Conservation (phyloP, 2,888 invertebrate genomes). For the Orthonychiurus folsomi region DNA sequence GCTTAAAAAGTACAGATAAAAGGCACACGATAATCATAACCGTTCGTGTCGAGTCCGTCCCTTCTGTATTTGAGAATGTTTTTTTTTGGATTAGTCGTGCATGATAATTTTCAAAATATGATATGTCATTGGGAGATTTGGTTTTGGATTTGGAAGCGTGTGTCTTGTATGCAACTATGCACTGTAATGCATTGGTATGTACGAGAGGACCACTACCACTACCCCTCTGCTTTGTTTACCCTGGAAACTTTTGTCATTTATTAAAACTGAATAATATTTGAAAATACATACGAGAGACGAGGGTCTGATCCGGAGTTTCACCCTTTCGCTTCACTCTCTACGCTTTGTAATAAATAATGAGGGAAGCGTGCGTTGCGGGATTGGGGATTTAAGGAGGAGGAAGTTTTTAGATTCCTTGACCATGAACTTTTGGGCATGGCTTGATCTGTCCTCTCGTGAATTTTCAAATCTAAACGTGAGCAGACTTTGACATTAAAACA, state of each 20-base stretch:
- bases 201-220: too few species aligned
- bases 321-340: too few species aligned
- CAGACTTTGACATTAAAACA: background rate
- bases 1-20: too few species aligned
- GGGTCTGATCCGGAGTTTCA: too few species aligned
- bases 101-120: background rate
- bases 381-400: background rate
- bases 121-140: background rate
- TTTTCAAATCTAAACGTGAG: background rate
- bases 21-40: too few species aligned
- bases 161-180: too few species aligned
- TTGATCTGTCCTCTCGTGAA: background rate
- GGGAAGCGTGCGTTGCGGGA: background rate
- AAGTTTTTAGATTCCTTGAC: background rate
- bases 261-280: too few species aligned
- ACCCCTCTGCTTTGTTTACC: too few species aligned
- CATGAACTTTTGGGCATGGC: background rate
- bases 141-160: background rate
- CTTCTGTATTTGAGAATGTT: background rate
- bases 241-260: too few species aligned
- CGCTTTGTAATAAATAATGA: background rate
- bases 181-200: background rate
- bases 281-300: too few species aligned
- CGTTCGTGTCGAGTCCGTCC: background rate
- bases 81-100: background rate